A percentile compares a stretch with the other conserved stretches of the same genome.
Conservation (phyloP, 2,113 vertebrate species). For the Hemichromis elongatus region DNA sequence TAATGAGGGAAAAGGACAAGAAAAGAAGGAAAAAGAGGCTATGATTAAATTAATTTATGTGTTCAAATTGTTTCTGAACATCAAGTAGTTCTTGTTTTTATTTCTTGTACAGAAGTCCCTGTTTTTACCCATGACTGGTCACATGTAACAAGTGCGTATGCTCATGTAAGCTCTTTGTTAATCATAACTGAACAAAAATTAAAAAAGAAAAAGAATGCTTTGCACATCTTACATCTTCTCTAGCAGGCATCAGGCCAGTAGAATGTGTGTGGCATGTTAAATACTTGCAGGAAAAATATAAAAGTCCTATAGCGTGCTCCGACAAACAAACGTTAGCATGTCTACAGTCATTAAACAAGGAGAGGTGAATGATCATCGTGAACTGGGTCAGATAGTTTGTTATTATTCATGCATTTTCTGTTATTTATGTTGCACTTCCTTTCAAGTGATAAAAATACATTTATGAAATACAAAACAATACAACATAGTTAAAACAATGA, state of each 20-base stretch:
- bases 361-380: no score
- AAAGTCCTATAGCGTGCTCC: background rate
- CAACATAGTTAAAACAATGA: no score
- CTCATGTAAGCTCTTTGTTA: background rate
- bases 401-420: background rate
- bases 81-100: background rate
- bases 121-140: background rate
- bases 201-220: rapidly evolving
- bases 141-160: background rate
- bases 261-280: background rate
- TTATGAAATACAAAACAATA: background rate
- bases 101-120: background rate
- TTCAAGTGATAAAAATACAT: background rate
- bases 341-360: background rate
- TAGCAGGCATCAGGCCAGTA: background rate
- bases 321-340: background rate
- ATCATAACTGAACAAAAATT: background rate
- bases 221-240: background rate
- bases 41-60: background rate
- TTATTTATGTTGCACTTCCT: background rate
- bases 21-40: background rate
- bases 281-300: rapidly evolving
- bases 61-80: background rate
- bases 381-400: background rate
- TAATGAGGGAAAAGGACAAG: background rate